phyloP scores from a whole-genome alignment of 2,888 invertebrate genomes.

The Onthophagus sagittarius region DNA sequence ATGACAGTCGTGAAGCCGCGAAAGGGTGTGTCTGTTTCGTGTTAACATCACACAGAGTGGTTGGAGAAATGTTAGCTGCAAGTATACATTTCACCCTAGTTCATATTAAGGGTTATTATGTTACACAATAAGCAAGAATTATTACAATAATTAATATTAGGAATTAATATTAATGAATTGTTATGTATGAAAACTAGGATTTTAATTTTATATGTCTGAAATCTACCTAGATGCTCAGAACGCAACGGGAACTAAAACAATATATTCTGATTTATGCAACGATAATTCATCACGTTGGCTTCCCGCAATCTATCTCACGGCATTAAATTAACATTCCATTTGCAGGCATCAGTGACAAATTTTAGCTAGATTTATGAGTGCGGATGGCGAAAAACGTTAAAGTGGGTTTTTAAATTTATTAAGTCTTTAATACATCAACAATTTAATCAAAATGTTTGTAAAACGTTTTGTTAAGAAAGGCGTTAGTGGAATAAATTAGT shows the following conservation, averaged over 20 bases:
- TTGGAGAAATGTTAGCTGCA: neutral
- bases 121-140: too few species aligned
- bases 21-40: neutral
- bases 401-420: neutral
- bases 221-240: neutral
- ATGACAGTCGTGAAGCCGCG: neutral
- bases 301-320: neutral
- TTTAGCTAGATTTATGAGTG: neutral
- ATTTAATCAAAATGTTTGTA: too few species aligned
- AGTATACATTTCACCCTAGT: neutral
- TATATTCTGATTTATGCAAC: neutral
- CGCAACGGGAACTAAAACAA: neutral
- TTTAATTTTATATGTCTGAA: neutral
- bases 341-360: neutral
- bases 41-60: neutral
- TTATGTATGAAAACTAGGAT: too few species aligned
- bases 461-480: neutral
- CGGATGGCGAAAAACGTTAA: neutral
- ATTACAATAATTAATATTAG: too few species aligned
- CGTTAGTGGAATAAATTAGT: neutral
- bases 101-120: neutral
- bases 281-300: neutral
- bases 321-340: neutral
- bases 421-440: neutral
- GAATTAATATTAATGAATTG: too few species aligned